Percentiles rank a stretch among this genome's conserved stretches.
These are phyloP conservation scores for Tetragnatha versicolor DNA, from an alignment of 1,140 invertebrate genomes.

Conservation along the genomic window DNA sequence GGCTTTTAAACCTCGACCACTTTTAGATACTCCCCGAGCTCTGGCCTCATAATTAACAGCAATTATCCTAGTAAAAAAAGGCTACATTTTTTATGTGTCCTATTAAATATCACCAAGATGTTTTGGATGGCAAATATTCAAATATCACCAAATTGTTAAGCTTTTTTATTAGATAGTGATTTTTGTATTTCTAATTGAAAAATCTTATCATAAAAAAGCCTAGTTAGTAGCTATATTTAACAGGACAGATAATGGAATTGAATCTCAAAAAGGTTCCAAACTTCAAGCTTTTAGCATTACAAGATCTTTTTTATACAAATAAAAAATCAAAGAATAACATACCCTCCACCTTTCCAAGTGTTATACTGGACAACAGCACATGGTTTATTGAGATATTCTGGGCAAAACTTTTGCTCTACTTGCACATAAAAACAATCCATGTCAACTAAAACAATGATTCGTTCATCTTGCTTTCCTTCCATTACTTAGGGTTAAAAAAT, in stretches of 20 bases:
- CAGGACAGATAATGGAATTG: no score
- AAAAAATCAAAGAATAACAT: conserved; percentile 55
- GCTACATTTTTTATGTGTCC: no score
- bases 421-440: conserved; percentile 99
- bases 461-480: conserved; percentile 61
- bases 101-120: no score
- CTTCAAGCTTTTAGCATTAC: no score
- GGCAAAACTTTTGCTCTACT: conserved; percentile 89
- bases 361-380: conserved; percentile 96
- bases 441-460: conserved; percentile 88
- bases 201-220: no score
- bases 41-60: conserved; percentile 96
- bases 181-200: no score
- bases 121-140: no score
- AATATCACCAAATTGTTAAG: no score
- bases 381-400: conserved; percentile 81
- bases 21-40: conserved; percentile 84
- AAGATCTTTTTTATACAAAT: background rate
- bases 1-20: conserved; percentile 91
- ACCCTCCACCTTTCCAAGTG: conserved; percentile 89
- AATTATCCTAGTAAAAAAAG: conserved; percentile 79
- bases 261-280: no score
- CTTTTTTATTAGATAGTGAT: no score
- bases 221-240: no score
- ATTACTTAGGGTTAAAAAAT: no score